Percentiles rank a stretch among this genome's conserved stretches.
phyloP scores from a whole-genome alignment of 2,888 invertebrate genomes.

The Ormyrus rosae region DNA sequence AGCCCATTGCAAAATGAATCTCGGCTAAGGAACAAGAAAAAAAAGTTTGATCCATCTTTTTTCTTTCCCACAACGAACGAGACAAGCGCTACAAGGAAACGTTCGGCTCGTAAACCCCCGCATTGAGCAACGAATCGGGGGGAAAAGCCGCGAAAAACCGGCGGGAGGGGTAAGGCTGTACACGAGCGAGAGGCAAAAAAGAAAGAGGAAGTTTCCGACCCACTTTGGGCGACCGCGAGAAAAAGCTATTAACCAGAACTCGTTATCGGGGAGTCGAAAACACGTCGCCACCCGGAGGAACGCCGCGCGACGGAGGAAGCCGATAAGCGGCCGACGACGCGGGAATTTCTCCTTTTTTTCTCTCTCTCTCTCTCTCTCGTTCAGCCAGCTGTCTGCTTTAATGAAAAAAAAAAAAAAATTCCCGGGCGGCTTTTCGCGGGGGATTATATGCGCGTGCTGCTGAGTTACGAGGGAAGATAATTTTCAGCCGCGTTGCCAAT shows the following conservation, averaged over 20 bases:
- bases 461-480: conserved; percentile 5
- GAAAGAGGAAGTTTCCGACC: conserved; percentile 10
- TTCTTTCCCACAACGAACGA: too few relatives aligned
- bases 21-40: background rate
- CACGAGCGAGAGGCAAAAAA: background rate
- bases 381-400: too few relatives aligned
- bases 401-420: too few relatives aligned
- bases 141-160: conserved; percentile 19
- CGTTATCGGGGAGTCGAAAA: conserved; percentile 4
- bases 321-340: background rate
- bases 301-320: background rate
- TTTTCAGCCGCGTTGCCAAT: background rate
- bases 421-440: background rate
- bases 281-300: background rate
- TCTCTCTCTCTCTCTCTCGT: background rate
- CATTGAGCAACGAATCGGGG: conserved; percentile 10
- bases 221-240: conserved; percentile 28
- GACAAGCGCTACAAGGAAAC: too few relatives aligned
- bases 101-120: conserved; percentile 11
- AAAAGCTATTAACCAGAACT: conserved; percentile 30
- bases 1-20: conserved; percentile 8
- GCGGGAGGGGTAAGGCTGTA: too few relatives aligned
- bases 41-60: too few relatives aligned
- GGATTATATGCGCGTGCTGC: background rate
- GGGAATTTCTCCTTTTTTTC: background rate